Base-by-base conservation (phyloP, 2,888 invertebrate species). In the Nemotelus nigrinus region DNA sequence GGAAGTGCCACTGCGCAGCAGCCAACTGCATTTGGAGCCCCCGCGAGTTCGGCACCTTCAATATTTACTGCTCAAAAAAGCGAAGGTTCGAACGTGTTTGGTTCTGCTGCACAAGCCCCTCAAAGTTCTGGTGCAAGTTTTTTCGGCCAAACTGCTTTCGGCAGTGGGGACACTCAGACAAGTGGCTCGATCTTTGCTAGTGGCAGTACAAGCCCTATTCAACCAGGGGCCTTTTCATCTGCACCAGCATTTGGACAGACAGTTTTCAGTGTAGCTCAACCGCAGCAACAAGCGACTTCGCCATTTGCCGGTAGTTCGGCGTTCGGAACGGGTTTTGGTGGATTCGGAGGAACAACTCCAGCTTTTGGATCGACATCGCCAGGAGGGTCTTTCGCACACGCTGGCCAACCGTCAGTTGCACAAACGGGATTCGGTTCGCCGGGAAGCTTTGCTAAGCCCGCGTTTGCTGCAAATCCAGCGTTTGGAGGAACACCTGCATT, bases 381-480 rank as follows among this genome's bases (percentile, higher is more conserved):
- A 8, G 55, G 55, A 10, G 77, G 77, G n/a, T 55, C 79, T 5
- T 84, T 84, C 78, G 85, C 82, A 2, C 85, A 84, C 68, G 82
- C 80, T 0, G 84, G 83, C 7, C 74, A 74, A 1, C 81, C 81
- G 3, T 85, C 86, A 0, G 83, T 85, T 41, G 82, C 85, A 0
- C 86, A 84, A 64, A 81, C 83, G 0, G 85, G 85, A 0, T 87
- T 87, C 77, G 86, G 85, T 0, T 84, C 86, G 1, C 60, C 81
- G 76, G 80, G 83, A n/a, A 81, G 79, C 48, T 81, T 82, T 81
- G 48, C 83, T 76, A 80, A 83, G 3, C 80, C 84, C 0, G 45
- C 67, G 1, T 78, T 78, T 53, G 77, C 76, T 2, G 50, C 58
- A 25, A 57, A 71, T 4, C 74, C 80, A 10, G 70, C 83, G 4